phyloP scores from a whole-genome alignment of 2,888 invertebrate species.

The Anarsia innoxiella region DNA sequence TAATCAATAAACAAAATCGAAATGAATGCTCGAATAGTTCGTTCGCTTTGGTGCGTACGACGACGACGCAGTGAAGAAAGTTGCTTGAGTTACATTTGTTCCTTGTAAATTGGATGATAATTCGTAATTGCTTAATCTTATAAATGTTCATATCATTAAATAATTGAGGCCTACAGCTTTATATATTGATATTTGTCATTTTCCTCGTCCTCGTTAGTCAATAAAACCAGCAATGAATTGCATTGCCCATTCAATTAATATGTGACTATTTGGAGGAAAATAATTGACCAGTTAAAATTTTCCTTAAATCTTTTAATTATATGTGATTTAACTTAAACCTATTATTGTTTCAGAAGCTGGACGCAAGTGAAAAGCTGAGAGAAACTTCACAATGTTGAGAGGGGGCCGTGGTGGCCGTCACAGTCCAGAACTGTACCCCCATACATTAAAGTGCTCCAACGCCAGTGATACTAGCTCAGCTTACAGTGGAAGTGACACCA shows the following conservation, averaged over 20 bases:
- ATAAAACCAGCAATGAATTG: too few relatives aligned
- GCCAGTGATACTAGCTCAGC: constrained; percentile 97
- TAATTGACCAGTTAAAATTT: too few relatives aligned
- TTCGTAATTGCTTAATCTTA: too few relatives aligned
- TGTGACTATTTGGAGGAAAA: too few relatives aligned
- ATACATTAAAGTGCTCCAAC: constrained; percentile 83
- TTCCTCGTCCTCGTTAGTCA: too few relatives aligned
- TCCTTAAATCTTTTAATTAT: too few relatives aligned
- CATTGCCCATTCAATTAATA: too few relatives aligned
- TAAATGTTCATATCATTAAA: too few relatives aligned
- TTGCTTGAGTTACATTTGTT: constrained; percentile 18
- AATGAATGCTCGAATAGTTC: constrained; percentile 7
- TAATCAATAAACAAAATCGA: constrained; percentile 13
- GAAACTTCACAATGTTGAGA: constrained; percentile 74
- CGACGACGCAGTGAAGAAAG: constrained; percentile 21
- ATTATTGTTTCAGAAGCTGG: constrained; percentile 53
- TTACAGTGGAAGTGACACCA: constrained; percentile 96
- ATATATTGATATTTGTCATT: too few relatives aligned
- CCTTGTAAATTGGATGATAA: too few relatives aligned
- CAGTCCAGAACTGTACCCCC: constrained; percentile 87
- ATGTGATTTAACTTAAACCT: background rate
- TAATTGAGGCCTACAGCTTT: too few relatives aligned
- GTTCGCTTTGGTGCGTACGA: constrained; percentile 18
- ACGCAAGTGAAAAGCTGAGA: constrained; percentile 40
- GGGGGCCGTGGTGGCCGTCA: constrained; percentile 75